phyloP scores from a whole-genome alignment of 2,797 vertebrate species.

The Semotilus atromaculatus region DNA sequence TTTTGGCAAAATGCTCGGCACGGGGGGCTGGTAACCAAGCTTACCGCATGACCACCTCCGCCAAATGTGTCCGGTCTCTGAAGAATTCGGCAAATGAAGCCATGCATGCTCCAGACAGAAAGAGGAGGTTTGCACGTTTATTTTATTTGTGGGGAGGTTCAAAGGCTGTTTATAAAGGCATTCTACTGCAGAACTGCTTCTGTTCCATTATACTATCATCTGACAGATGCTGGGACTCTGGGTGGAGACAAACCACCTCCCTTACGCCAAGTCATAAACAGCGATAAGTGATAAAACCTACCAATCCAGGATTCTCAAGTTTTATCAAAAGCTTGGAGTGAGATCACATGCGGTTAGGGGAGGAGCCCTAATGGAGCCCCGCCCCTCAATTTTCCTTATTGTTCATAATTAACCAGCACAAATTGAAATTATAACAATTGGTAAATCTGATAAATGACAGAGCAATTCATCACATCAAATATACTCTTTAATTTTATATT shows the following conservation, averaged over 20 bases:
- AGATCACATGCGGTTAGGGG: no score
- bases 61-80: conserved; percentile 59
- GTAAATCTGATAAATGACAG: no score
- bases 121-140: conserved; percentile 54
- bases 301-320: no score
- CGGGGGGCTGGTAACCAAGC: conserved; percentile 53
- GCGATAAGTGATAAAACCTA: not conserved
- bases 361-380: no score
- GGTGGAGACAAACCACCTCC: conserved; percentile 45
- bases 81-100: conserved; percentile 53
- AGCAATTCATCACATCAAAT: no score
- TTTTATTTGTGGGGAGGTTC: conserved; percentile 64
- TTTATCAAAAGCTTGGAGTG: no score
- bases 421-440: no score
- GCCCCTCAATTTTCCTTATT: no score
- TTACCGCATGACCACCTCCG: conserved; percentile 53
- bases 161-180: conserved; percentile 64
- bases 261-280: conserved; percentile 15
- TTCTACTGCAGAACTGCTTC: conserved; percentile 56
- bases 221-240: conserved; percentile 50
- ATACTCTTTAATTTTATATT: no score
- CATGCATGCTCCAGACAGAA: conserved; percentile 52
- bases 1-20: conserved; percentile 35
- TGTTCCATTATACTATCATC: conserved; percentile 61
- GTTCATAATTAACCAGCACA: no score